These are phyloP conservation scores for Etia nguti DNA, from an alignment of 2,113 vertebrate species.

Conservation along the genomic window DNA sequence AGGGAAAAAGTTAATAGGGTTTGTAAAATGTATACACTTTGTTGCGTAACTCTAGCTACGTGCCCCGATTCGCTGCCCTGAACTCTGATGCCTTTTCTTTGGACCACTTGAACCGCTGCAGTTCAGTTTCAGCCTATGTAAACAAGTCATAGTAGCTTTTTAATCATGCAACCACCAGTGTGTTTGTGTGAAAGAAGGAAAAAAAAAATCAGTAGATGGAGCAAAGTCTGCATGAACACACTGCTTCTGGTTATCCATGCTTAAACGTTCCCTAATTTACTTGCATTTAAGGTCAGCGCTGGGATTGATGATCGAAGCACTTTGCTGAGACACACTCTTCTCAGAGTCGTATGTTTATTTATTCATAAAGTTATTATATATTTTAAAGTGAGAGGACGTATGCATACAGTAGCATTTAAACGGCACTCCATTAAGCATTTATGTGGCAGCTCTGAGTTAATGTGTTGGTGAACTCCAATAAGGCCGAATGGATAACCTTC, in stretches of 20 bases:
- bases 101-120: slow-evolving; percentile 1
- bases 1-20: background rate
- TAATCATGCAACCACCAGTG: slow-evolving; percentile 4
- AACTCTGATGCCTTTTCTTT: background rate
- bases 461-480: slow-evolving; percentile 34
- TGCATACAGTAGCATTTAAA: background rate
- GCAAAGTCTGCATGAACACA: background rate
- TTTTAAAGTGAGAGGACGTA: background rate
- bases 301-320: background rate
- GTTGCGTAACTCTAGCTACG: background rate
- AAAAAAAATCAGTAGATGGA: background rate
- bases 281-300: background rate
- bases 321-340: slow-evolving; percentile 11
- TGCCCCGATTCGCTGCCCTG: background rate
- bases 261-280: background rate
- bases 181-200: background rate
- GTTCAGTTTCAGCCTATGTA: slow-evolving; percentile 34
- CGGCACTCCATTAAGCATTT: slow-evolving; percentile 9
- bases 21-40: slow-evolving; percentile 5
- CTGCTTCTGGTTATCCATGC: background rate
- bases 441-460: slow-evolving; percentile 26
- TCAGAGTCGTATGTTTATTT: background rate
- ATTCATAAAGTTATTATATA: background rate
- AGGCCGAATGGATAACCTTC: slow-evolving; percentile 40
- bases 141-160: slow-evolving; percentile 31